phyloP scores from a whole-genome alignment of 2,888 invertebrate species.

The Ypsolopha scabrella region DNA sequence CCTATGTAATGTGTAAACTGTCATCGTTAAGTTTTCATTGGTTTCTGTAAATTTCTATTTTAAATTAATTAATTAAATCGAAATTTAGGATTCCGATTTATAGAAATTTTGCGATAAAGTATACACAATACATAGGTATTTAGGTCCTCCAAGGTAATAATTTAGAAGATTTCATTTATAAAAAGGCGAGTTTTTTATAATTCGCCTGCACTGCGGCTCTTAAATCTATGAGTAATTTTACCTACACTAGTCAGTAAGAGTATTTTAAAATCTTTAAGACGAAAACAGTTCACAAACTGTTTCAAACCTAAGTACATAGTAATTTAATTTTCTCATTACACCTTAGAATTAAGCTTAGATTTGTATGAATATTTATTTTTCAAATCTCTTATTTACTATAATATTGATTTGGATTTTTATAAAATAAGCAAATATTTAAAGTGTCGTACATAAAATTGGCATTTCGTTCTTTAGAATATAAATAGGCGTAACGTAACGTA shows the following conservation, averaged over 20 bases:
- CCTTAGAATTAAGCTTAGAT: not conserved
- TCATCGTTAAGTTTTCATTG: too few species aligned
- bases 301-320: too few species aligned
- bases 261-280: conserved; percentile 19
- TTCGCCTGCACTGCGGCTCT: too few species aligned
- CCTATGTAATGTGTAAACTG: too few species aligned
- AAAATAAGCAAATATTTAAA: conserved; percentile 5
- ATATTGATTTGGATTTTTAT: not conserved
- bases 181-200: too few species aligned
- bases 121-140: too few species aligned
- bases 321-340: not conserved
- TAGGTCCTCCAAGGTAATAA: too few species aligned
- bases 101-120: too few species aligned
- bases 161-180: too few species aligned
- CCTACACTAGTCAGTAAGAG: conserved; percentile 53
- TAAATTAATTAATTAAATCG: too few species aligned
- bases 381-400: not conserved
- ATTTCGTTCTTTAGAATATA: conserved; percentile 36
- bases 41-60: too few species aligned
- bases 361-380: conserved; percentile 5
- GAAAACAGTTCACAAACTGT: not conserved
- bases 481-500: conserved; percentile 17
- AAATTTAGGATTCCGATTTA: too few species aligned
- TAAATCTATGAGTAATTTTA: not conserved
- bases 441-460: conserved; percentile 62